Evolutionary conservation across 2,113 vertebrate genomes (phyloP).

Genomic region (Nestor notabilis): DNA sequence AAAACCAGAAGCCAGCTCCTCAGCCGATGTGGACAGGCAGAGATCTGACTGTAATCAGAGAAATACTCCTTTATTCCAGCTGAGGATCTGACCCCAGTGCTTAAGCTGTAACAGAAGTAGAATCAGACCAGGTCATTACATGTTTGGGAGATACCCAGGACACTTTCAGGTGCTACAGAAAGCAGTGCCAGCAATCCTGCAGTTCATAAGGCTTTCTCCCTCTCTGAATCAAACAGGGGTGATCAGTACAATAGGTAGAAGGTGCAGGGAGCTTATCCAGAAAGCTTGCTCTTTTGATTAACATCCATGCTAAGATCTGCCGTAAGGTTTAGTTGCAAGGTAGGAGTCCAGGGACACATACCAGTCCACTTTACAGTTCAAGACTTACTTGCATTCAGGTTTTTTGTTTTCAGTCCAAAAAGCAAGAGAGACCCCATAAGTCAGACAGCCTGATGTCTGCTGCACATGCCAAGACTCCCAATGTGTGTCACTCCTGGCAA

Average conservation of each 20-base stretch:
- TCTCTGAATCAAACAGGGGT: background rate
- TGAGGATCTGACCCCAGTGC: background rate
- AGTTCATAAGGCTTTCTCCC: background rate
- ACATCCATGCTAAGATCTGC: background rate
- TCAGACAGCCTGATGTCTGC: background rate
- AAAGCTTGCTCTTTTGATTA: background rate
- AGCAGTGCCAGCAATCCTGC: background rate
- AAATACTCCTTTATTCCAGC: background rate
- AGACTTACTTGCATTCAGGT: background rate
- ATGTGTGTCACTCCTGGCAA: background rate
- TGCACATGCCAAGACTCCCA: background rate
- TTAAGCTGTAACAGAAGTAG: background rate
- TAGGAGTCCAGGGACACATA: background rate
- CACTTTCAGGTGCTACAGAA: background rate
- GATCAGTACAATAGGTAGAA: background rate
- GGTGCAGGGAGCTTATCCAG: background rate
- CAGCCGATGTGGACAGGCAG: background rate
- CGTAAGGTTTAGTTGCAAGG: background rate
- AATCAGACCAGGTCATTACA: background rate
- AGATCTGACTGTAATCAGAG: background rate
- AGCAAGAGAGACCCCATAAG: accelerated
- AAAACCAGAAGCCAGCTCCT: background rate
- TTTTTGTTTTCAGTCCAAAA: background rate
- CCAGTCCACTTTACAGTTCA: background rate
- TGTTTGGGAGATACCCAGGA: background rate